Conservation (phyloP, 2,113 vertebrate species). For the Alaudala cheleensis region DNA sequence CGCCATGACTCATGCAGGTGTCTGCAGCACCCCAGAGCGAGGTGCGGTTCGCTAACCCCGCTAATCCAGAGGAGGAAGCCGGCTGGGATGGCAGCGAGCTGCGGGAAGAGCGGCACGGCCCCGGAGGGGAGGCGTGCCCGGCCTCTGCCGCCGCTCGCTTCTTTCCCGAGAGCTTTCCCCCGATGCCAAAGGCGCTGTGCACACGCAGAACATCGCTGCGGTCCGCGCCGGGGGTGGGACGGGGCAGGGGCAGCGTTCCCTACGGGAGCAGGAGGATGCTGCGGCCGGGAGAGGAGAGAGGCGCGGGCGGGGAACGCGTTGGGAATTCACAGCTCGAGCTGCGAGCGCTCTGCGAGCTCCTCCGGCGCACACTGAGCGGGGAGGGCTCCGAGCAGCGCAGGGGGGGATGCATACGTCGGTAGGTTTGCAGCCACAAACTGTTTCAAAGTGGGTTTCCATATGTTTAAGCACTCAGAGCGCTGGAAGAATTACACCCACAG, state of each 20-base stretch:
- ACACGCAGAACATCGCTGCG: background rate
- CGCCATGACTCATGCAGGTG: constrained; percentile 41
- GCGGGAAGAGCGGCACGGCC: background rate
- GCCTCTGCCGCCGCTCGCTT: background rate
- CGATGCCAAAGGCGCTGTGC: background rate
- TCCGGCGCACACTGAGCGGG: background rate
- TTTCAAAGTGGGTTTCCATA: constrained; percentile 61
- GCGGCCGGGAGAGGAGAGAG: background rate
- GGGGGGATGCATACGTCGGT: background rate
- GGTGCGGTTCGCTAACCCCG: background rate
- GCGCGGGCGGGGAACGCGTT: background rate
- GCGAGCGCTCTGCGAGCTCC: background rate
- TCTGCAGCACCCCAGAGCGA: background rate
- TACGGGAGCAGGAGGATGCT: background rate
- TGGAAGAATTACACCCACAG: constrained; percentile 73
- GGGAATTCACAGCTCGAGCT: background rate
- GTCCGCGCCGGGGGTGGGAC: background rate
- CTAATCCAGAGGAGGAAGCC: background rate
- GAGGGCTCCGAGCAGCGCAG: background rate
- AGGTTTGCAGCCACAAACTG: constrained; percentile 61
- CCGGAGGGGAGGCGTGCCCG: background rate
- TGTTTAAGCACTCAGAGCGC: constrained; percentile 28
- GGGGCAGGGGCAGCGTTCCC: background rate
- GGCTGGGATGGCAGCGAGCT: accelerated
- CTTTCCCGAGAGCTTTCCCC: background rate